These are phyloP conservation scores for Troides helena DNA, from an alignment of 2,888 invertebrate genomes.

Conservation along the genomic window DNA sequence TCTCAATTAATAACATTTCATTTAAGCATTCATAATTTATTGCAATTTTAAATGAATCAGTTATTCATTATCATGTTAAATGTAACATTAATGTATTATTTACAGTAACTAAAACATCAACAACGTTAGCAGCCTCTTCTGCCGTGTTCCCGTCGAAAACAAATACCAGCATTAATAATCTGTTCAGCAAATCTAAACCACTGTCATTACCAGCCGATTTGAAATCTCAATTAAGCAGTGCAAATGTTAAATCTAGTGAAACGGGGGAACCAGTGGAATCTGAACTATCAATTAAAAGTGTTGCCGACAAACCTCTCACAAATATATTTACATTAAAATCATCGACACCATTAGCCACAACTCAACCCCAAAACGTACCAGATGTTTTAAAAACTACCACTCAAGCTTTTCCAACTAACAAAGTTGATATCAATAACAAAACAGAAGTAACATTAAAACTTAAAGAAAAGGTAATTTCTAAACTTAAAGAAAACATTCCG, in stretches of 20 bases:
- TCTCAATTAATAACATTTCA: too few species aligned
- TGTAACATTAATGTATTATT: conserved; percentile 9
- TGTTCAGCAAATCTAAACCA: conserved; percentile 52
- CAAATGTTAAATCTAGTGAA: conserved; percentile 53
- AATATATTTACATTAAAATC: conserved; percentile 55
- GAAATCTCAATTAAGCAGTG: conserved; percentile 32
- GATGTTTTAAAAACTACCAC: conserved; percentile 49
- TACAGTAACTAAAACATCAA: conserved; percentile 42
- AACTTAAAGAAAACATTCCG: conserved; percentile 53
- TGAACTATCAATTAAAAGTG: conserved; percentile 32
- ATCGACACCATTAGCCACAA: conserved; percentile 38
- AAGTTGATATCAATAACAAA: conserved; percentile 41
- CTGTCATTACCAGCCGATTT: conserved; percentile 42
- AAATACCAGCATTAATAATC: conserved; percentile 51
- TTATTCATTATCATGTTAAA: background rate
- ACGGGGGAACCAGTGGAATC: conserved; percentile 58
- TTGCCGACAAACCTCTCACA: conserved; percentile 52
- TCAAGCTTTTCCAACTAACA: conserved; percentile 39
- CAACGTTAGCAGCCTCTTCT: conserved; percentile 41
- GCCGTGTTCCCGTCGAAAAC: conserved; percentile 57
- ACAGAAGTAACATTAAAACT: conserved; percentile 42
- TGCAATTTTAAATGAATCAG: too few species aligned
- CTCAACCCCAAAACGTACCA: conserved; percentile 43
- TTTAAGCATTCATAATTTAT: too few species aligned
- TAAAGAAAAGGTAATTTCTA: conserved; percentile 40